These are phyloP conservation scores for Solenopsis fugax DNA, from an alignment of 1,140 invertebrate genomes.

Conservation along the genomic window DNA sequence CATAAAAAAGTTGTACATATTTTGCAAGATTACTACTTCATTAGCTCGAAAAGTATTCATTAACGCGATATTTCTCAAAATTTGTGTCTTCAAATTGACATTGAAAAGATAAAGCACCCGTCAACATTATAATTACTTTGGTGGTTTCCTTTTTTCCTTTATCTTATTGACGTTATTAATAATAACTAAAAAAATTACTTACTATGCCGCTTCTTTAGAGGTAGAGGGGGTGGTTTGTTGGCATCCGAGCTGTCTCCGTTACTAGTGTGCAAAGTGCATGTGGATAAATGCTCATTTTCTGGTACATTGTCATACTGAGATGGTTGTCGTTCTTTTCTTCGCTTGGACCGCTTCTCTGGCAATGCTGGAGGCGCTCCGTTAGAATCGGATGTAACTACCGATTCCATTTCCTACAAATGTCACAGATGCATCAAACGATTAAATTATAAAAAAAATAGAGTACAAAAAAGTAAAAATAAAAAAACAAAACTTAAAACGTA, in stretches of 20 bases:
- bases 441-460: not conserved
- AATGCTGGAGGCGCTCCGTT: conserved; percentile 89
- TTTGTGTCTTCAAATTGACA: conserved; percentile 27
- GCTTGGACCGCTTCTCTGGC: conserved; percentile 88
- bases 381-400: conserved; percentile 75
- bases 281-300: conserved; percentile 88
- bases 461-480: conserved; percentile 4
- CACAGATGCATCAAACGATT: conserved; percentile 12
- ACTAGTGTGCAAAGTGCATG: conserved; percentile 86
- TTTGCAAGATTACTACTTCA: not conserved
- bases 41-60: conserved; percentile 9
- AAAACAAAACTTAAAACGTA: conserved; percentile 58
- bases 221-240: conserved; percentile 94
- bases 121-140: not conserved
- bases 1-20: not conserved
- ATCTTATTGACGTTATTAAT: conserved; percentile 27
- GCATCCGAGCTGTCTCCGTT: conserved; percentile 86
- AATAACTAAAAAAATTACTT: conserved; percentile 86
- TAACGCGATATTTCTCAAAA: conserved; percentile 16
- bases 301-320: conserved; percentile 92
- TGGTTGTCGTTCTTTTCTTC: conserved; percentile 88
- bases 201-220: conserved; percentile 97
- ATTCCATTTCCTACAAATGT: conserved; percentile 80
- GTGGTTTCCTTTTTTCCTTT: conserved; percentile 47
- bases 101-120: not conserved